A percentile compares a stretch with the other conserved stretches of the same genome.
phyloP scores from a whole-genome alignment of 2,797 vertebrate genomes.

The Odontamblyopus rebecca region DNA sequence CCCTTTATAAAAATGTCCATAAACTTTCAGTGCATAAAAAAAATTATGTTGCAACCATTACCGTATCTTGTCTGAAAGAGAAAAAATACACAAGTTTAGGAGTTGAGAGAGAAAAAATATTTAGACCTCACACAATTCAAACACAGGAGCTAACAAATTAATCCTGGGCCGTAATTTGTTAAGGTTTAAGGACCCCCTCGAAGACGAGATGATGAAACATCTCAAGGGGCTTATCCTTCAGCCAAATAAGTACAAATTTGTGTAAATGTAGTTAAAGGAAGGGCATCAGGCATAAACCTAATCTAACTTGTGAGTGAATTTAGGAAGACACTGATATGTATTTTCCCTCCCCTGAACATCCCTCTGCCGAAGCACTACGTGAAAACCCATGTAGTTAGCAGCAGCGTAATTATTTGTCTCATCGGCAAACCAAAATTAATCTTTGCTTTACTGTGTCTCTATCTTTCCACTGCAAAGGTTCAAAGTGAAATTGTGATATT shows the following conservation, averaged over 20 bases:
- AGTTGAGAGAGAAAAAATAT: neutral
- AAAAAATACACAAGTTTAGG: neutral
- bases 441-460: conserved; percentile 14
- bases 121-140: neutral
- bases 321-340: conserved; percentile 1
- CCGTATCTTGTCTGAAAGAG: neutral
- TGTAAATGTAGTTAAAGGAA: neutral
- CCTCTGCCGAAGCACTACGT: conserved; percentile 24
- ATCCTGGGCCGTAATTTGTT: too few species aligned
- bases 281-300: neutral
- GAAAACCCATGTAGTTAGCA: conserved; percentile 26
- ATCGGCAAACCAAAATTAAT: conserved; percentile 43
- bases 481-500: conserved; percentile 52
- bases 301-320: too few species aligned
- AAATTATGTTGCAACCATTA: neutral
- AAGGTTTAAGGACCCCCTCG: too few species aligned
- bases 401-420: conserved; percentile 37
- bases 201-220: too few species aligned
- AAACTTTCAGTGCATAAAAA: neutral
- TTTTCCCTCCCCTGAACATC: neutral
- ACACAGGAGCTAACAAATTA: neutral
- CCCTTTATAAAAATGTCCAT: neutral
- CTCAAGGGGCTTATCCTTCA: too few species aligned
- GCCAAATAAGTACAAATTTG: too few species aligned
- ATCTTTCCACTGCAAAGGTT: conserved; percentile 13